Base-by-base conservation (phyloP, 1,140 invertebrate species). In the Matsumurasca onukii region DNA sequence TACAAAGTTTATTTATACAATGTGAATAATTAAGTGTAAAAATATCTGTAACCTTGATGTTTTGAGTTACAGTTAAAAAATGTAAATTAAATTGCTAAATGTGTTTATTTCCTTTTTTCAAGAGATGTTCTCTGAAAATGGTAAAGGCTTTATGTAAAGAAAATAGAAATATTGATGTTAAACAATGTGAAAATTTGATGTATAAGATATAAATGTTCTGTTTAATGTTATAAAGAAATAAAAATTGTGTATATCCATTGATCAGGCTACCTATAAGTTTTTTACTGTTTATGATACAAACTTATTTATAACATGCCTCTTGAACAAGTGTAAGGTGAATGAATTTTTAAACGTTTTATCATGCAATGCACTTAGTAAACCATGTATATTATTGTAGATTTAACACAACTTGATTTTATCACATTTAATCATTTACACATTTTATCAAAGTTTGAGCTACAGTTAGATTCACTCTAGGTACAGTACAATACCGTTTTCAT, bases 141-240 rank as follows among this genome's bases (percentile, higher is more conserved):
- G 49, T 51, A 51, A 51, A 51, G 49, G 49, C 49, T 51, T 51
- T 51, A 51, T 51, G 24, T 45, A n/a, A 45, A 45, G n/a, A 9
- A 45, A 20, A 51, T 51, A 51, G n/a, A 51, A 12, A 5, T 20
- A 51, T 51, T 5, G n/a, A 12, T 5, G 17, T 9, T 20, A 51
- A 20, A n/a, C n/a, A n/a, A n/a, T n/a, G n/a, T 51, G 49, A 22
- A 22, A 51, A 51, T 17, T 51, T 12, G n/a, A 17, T 51, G 49
- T 51, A 20, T 51, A 51, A 22, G n/a, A 20, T 17, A 20, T 51
- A 20, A 20, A 3, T 51, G n/a, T 22, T 12, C 49, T 51, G 49
- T 20, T 51, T 17, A 45, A 9, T 51, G 49, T 20, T 5, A 20
- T 20, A 20, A 20, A 20, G 17, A 51, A 17, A 9, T 22, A 20